A percentile compares a stretch with the other conserved stretches of the same genome.
phyloP scores from a whole-genome alignment of 1,140 invertebrate genomes.

The Pomacea maculata region DNA sequence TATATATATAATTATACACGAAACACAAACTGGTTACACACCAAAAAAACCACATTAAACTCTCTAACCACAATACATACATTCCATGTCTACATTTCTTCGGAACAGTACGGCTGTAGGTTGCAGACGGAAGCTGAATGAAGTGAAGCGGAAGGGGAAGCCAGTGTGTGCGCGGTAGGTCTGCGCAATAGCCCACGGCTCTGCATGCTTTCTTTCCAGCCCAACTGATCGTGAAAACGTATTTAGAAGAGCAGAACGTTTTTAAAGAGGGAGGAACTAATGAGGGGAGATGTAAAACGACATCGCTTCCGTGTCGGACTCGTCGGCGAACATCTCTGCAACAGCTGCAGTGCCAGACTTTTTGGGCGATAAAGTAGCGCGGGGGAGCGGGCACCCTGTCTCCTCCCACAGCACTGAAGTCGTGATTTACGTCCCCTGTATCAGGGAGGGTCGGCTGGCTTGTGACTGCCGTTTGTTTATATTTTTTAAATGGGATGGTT shows the following conservation, averaged over 20 bases:
- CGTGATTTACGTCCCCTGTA: background rate
- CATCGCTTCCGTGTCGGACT: background rate
- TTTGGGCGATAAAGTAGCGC: constrained; percentile 1
- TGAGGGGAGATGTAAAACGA: constrained; percentile 22
- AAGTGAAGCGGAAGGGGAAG: background rate
- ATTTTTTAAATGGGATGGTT: background rate
- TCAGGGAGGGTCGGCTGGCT: no score
- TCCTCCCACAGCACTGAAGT: background rate
- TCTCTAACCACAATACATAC: no score
- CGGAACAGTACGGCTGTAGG: no score
- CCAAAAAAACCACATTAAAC: no score
- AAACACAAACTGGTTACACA: no score
- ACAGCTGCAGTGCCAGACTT: constrained; percentile 15
- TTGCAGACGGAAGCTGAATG: no score
- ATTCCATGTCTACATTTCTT: no score
- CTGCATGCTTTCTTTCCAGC: constrained; percentile 9
- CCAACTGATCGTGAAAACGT: constrained; percentile 1
- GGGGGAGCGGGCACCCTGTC: background rate
- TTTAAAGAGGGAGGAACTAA: constrained; percentile 21
- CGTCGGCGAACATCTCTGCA: constrained; percentile 7
- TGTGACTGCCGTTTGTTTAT: background rate
- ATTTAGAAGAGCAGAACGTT: constrained; percentile 10
- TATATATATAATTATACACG: no score
- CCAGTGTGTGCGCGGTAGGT: constrained; percentile 8
- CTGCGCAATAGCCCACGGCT: background rate